Evolutionary conservation across 2,113 vertebrate genomes (phyloP), one percentile per base, ranked within the genome.

Genomic region (Urocynchramus pylzowi): DNA sequence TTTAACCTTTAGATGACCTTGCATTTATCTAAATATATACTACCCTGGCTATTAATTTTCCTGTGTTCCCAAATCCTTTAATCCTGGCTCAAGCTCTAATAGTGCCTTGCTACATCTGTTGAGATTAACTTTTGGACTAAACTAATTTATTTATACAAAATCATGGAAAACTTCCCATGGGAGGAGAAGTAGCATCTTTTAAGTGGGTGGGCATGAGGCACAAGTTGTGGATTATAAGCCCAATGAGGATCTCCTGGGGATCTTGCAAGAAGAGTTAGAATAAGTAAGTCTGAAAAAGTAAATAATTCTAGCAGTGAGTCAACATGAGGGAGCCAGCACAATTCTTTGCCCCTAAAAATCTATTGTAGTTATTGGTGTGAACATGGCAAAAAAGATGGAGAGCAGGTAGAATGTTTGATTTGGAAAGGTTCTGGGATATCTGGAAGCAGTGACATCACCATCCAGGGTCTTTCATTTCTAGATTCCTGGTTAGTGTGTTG

Each of bases 1-100:
- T 87, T 92, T 85, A 49, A 89, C 90, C 95, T 96, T 90, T 28
- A 71, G 44, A 19, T 94, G 90, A 96, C 90, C 83, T 96, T 86
- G 68, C n/a, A 14, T 56, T 94, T 77, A 42, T 95, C 92, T 96
- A 86, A 95, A 84, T 88, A 78, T 47, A 74, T 39, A 42, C 88
- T 52, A 15, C 47, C 61, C 84, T 86, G 20, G 63, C 88, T 92
- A 75, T 96, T 94, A 16, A 89, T 96, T 94, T 97, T 93, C 14
- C 7, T 65, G 2, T 0, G 1, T 87, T 95, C 76, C 83, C 93
- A 96, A 96, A 96, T 95, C 95, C 86, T 79, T 93, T 97, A 96
- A 97, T 95, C 95, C 92, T 86, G 95, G 75, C 86, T 95, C 82
- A 88, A 37, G 87, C 87, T 80, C 84, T 83, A 19, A 54, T 16